Percentiles rank a stretch among this genome's conserved stretches.
phyloP scores from a whole-genome alignment of 2,888 invertebrate genomes.

The Macropis europaea region DNA sequence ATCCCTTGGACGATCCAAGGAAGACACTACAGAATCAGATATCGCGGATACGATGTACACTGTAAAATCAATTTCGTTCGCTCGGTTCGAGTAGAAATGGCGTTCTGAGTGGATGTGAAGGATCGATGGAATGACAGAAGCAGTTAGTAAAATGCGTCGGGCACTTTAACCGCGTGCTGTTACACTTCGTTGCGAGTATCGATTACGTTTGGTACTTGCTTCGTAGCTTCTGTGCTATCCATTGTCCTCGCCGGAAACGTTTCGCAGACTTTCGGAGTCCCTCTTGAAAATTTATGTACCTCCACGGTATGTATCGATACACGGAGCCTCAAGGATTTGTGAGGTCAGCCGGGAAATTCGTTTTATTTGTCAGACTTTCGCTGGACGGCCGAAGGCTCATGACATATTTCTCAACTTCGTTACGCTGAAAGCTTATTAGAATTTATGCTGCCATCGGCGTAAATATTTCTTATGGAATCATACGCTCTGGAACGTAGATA shows the following conservation, averaged over 20 bases:
- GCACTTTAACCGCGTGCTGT: conserved; percentile 7
- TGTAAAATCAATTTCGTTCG: conserved; percentile 1
- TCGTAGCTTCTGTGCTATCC: neutral
- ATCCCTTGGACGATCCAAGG: too few relatives aligned
- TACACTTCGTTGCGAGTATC: conserved; percentile 9
- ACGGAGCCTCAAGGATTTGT: too few relatives aligned
- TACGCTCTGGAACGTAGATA: too few relatives aligned
- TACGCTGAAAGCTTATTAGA: too few relatives aligned
- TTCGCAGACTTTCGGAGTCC: neutral
- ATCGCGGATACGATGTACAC: too few relatives aligned
- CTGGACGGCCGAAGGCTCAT: too few relatives aligned
- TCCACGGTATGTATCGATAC: neutral
- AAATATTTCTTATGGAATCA: too few relatives aligned
- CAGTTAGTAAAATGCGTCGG: conserved; percentile 16
- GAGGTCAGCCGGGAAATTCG: too few relatives aligned
- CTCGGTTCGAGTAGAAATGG: neutral
- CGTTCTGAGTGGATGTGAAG: neutral
- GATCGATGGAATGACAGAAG: conserved; percentile 14
- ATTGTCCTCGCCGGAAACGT: neutral
- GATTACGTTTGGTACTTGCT: conserved; percentile 13
- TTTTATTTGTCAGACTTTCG: too few relatives aligned
- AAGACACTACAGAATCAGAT: too few relatives aligned
- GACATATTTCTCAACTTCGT: too few relatives aligned
- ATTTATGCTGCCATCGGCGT: too few relatives aligned
- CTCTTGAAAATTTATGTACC: neutral